Base-by-base conservation (phyloP, 2,113 vertebrate genomes). In the Macquaria australasica region DNA sequence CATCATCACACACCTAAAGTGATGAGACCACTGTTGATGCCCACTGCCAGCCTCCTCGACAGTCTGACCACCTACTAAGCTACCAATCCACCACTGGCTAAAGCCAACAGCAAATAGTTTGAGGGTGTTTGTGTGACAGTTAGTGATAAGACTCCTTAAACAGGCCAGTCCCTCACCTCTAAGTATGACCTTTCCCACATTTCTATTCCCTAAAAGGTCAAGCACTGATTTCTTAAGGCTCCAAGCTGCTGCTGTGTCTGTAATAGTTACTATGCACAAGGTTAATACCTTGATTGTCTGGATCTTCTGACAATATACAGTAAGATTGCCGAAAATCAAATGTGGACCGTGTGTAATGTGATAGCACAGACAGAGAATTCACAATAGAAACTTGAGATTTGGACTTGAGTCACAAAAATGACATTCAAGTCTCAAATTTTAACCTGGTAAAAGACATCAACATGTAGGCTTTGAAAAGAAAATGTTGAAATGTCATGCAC, bases 141-240 rank as follows among this genome's bases (percentile, higher is more conserved):
- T 50, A 45, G 31, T 78, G 84, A 89, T 82, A 84, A 90, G 84
- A 39, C 50, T 78, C 56, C 50, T 79, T 34, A 45, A 80, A 78
- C 9, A 56, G 55, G 23, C 15, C 50, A 11, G 51, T 25, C n/a
- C 11, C 39, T 73, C 23, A 68, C 77, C 25, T 88, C 60, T 18
- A 37, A 16, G 53, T 3, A 43, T 39, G 74, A 72, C 78, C 84
- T 60, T 80, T 70, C 34, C 28, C 66, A 31, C 37, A 55, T 87
- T 73, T 83, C 67, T 81, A 21, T 50, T 77, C 73, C 43, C 50
- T 81, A 31, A 88, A 75, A 83, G 87, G 81, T 70, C 83, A 76
- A 77, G 71, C n/a, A 5, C 43, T 55, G 64, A 80, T 60, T 82
- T 53, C 67, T 73, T 6, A 18, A 48, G 67, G 66, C 78, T 48